phyloP scores from a whole-genome alignment of 2,113 vertebrate genomes.

The Electrona antarctica region DNA sequence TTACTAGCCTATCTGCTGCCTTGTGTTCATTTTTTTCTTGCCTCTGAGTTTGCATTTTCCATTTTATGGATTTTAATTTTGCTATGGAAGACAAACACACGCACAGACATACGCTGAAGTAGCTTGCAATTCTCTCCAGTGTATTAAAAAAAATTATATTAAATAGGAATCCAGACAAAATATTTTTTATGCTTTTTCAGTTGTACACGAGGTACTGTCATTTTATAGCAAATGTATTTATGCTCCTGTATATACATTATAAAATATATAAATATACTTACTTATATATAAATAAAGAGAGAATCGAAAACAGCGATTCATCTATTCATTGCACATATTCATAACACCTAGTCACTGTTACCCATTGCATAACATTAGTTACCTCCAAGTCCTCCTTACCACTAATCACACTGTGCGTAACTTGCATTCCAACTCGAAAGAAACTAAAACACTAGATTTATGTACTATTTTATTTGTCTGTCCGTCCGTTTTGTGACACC shows the following conservation, averaged over 20 bases:
- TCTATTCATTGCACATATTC: constrained; percentile 71
- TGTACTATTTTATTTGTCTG: constrained; percentile 61
- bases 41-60: constrained; percentile 38
- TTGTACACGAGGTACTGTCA: constrained; percentile 80
- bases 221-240: constrained; percentile 83
- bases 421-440: constrained; percentile 72
- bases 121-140: constrained; percentile 67
- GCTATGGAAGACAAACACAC: constrained; percentile 48
- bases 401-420: constrained; percentile 81
- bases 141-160: constrained; percentile 51
- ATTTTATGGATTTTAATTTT: constrained; percentile 66
- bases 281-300: constrained; percentile 73
- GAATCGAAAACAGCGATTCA: constrained; percentile 68
- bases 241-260: constrained; percentile 79
- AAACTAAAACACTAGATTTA: constrained; percentile 79
- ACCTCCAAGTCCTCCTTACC: constrained; percentile 53
- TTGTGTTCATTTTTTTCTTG: constrained; percentile 46
- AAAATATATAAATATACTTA: constrained; percentile 43
- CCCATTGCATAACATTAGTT: constrained; percentile 59
- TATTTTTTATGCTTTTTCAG: constrained; percentile 70
- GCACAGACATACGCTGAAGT: constrained; percentile 65
- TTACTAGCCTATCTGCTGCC: too few relatives aligned
- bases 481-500: constrained; percentile 23
- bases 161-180: constrained; percentile 59
- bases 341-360: constrained; percentile 62